phyloP scores from a whole-genome alignment of 35 echinoderm and acorn worm genomes.

The Anneissia japonica region DNA sequence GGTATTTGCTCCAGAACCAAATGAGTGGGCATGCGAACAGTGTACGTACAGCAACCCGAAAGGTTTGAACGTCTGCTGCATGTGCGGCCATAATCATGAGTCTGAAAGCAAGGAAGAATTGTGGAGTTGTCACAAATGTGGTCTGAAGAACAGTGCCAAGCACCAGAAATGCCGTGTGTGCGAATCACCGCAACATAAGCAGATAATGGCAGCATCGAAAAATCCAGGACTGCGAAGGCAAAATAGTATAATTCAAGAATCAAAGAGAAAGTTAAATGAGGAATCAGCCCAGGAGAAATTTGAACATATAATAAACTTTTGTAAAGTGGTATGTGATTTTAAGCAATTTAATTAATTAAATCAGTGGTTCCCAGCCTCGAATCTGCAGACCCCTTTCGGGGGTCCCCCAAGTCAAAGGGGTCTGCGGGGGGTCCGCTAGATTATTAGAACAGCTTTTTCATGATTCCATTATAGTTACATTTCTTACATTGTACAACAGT shows the following conservation, averaged over 20 bases:
- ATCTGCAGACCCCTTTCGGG: neutral
- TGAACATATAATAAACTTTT: slow-evolving; percentile 49
- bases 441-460: neutral
- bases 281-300: slow-evolving; percentile 42
- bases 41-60: slow-evolving; percentile 66
- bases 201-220: neutral
- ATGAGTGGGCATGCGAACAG: slow-evolving; percentile 53
- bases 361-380: neutral
- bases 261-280: slow-evolving; percentile 52
- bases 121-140: slow-evolving; percentile 64
- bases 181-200: neutral
- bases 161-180: slow-evolving; percentile 4
- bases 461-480: neutral
- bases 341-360: neutral
- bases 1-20: slow-evolving; percentile 21
- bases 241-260: slow-evolving; percentile 60
- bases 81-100: slow-evolving; percentile 31
- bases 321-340: slow-evolving; percentile 53
- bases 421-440: no score
- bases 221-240: slow-evolving; percentile 27
- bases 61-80: slow-evolving; percentile 26
- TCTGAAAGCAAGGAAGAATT: neutral
- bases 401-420: neutral
- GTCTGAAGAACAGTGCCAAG: slow-evolving; percentile 19
- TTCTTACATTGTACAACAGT: slow-evolving; percentile 36